These are phyloP conservation scores for Otus scops DNA, from an alignment of 2,797 vertebrate species.

Conservation along the genomic window DNA sequence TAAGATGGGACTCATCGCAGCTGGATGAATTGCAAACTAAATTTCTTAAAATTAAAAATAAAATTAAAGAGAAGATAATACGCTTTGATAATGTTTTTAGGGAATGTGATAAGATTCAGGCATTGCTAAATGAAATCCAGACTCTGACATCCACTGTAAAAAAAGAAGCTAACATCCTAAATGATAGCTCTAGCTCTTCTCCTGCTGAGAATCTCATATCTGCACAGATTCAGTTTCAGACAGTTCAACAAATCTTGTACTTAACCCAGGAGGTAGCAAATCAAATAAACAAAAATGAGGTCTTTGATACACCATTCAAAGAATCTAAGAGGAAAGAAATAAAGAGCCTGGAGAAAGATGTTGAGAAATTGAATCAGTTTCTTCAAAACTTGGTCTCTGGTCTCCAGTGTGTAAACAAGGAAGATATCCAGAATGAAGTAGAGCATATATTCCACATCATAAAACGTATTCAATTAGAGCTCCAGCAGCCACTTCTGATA, in stretches of 20 bases:
- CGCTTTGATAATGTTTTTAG: conserved; percentile 63
- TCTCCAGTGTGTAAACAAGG: conserved; percentile 26
- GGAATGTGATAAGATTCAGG: conserved; percentile 77
- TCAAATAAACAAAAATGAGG: conserved; percentile 59
- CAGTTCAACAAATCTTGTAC: conserved; percentile 52
- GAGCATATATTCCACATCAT: conserved; percentile 56
- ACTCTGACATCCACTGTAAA: conserved; percentile 73
- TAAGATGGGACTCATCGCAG: conserved; percentile 67
- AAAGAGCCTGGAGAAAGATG: conserved; percentile 41
- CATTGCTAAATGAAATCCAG: conserved; percentile 73
- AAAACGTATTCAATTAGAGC: conserved; percentile 66
- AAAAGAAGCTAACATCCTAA: conserved; percentile 57
- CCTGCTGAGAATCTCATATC: conserved; percentile 32
- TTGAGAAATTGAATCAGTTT: conserved; percentile 33
- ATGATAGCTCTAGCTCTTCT: background rate
- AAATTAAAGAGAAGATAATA: conserved; percentile 76
- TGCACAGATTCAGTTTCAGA: conserved; percentile 66
- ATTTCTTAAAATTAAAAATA: conserved; percentile 52
- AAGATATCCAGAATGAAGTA: conserved; percentile 33
- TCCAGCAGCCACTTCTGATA: conserved; percentile 70
- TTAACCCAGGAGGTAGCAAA: conserved; percentile 51
- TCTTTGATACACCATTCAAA: conserved; percentile 51
- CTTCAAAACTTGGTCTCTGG: conserved; percentile 49
- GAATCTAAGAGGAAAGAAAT: conserved; percentile 64
- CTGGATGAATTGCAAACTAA: conserved; percentile 63